phyloP scores from a whole-genome alignment of 2,113 vertebrate species.

The Myiagra hebetior region DNA sequence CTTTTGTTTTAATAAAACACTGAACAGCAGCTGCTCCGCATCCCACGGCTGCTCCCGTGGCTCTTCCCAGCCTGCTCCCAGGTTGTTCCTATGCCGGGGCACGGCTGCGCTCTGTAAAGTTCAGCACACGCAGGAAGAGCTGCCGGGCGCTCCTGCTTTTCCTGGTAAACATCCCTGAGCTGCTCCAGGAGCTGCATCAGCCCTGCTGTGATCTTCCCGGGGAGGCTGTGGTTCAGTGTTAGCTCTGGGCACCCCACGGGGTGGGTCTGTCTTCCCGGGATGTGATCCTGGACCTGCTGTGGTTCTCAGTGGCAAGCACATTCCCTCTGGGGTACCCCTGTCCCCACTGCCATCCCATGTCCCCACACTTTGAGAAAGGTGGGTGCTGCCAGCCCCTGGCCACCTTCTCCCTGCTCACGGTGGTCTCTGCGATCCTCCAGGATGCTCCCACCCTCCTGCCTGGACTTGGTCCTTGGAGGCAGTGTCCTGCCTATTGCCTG shows the following conservation, averaged over 20 bases:
- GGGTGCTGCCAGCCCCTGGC: background rate
- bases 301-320: background rate
- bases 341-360: background rate
- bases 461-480: background rate
- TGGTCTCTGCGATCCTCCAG: rapidly evolving
- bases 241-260: rapidly evolving
- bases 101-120: slow-evolving; percentile 41
- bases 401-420: background rate
- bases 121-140: background rate
- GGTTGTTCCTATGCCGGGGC: background rate
- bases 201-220: rapidly evolving
- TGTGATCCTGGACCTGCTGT: background rate
- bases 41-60: background rate
- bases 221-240: rapidly evolving
- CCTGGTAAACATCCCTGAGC: background rate
- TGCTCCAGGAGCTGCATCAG: background rate
- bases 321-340: background rate
- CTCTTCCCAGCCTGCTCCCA: background rate
- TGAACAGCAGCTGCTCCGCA: background rate
- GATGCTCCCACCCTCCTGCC: background rate
- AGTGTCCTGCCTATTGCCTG: background rate
- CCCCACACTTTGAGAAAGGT: no score
- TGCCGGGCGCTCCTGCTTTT: background rate
- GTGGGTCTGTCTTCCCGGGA: background rate
- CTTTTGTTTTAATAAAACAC: slow-evolving; percentile 6